Percentiles rank a stretch among this genome's conserved stretches.
phyloP scores from a whole-genome alignment of 2,797 vertebrate genomes.

The Eptatretus atami region DNA sequence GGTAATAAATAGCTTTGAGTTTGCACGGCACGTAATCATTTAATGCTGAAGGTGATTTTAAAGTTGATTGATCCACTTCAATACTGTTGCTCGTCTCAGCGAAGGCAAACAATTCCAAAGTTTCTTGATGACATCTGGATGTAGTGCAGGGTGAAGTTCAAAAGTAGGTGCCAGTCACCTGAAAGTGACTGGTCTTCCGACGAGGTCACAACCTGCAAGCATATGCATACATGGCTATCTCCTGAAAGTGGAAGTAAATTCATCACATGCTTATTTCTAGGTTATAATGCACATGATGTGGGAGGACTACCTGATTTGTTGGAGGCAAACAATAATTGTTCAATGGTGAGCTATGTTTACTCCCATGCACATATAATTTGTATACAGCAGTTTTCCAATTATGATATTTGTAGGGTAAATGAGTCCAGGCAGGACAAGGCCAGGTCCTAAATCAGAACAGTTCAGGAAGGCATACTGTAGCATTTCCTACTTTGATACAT shows the following conservation, averaged over 20 bases:
- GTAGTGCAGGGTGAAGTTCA: constrained; percentile 97
- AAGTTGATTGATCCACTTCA: no score
- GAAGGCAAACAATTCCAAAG: constrained; percentile 89
- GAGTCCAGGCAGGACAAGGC: no score
- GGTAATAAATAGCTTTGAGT: no score
- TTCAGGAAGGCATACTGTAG: no score
- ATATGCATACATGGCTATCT: constrained; percentile 21
- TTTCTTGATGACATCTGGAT: constrained; percentile 87
- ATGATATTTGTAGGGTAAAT: no score
- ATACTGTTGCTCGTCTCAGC: constrained; percentile 13
- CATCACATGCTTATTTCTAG: constrained; percentile 24
- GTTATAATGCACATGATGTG: constrained; percentile 21
- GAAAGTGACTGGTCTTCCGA: constrained; percentile 98
- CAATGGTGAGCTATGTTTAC: constrained; percentile 10
- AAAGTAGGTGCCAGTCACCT: constrained; percentile 97
- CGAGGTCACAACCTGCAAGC: constrained; percentile 61
- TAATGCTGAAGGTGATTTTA: no score
- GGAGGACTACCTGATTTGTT: constrained; percentile 23
- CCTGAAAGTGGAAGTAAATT: constrained; percentile 39
- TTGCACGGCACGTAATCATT: no score
- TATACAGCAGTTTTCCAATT: no score
- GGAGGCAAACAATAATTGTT: constrained; percentile 23
- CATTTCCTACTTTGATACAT: no score
- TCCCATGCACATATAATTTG: no score
- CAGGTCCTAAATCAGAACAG: no score